phyloP scores from a whole-genome alignment of 2,888 invertebrate genomes.

The Sarcophaga carnaria region DNA sequence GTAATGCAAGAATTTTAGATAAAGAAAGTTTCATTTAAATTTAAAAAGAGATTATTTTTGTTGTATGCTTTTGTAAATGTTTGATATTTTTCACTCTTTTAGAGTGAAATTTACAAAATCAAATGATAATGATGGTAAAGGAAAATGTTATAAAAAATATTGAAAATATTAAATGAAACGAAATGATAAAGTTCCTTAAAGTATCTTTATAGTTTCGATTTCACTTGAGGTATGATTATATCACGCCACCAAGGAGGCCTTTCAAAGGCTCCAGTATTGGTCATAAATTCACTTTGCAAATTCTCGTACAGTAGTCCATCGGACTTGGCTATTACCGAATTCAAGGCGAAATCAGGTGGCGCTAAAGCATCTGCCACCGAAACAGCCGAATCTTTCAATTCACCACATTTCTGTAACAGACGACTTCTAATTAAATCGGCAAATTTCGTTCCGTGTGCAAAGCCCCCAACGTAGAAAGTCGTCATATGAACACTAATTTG shows the following conservation, averaged over 20 bases:
- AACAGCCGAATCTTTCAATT: constrained; percentile 89
- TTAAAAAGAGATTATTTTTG: background rate
- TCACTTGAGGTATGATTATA: constrained; percentile 80
- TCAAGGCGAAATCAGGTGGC: constrained; percentile 94
- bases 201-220: constrained; percentile 77
- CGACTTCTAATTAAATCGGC: constrained; percentile 86
- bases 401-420: constrained; percentile 86
- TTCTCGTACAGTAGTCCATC: constrained; percentile 89
- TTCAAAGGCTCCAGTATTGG: constrained; percentile 86
- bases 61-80: background rate
- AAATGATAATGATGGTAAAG: background rate
- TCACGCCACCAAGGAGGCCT: constrained; percentile 90
- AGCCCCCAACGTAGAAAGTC: constrained; percentile 85
- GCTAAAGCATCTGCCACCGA: constrained; percentile 92
- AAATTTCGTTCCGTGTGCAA: constrained; percentile 83
- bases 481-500: constrained; percentile 84
- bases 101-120: constrained; percentile 7
- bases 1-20: background rate
- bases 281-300: constrained; percentile 87
- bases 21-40: constrained; percentile 7
- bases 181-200: constrained; percentile 13
- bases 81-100: background rate
- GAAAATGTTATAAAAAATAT: background rate
- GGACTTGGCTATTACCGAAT: constrained; percentile 92
- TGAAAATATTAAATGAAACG: background rate